phyloP scores from a whole-genome alignment of 2,797 vertebrate species.

The Peromyscus eremicus region DNA sequence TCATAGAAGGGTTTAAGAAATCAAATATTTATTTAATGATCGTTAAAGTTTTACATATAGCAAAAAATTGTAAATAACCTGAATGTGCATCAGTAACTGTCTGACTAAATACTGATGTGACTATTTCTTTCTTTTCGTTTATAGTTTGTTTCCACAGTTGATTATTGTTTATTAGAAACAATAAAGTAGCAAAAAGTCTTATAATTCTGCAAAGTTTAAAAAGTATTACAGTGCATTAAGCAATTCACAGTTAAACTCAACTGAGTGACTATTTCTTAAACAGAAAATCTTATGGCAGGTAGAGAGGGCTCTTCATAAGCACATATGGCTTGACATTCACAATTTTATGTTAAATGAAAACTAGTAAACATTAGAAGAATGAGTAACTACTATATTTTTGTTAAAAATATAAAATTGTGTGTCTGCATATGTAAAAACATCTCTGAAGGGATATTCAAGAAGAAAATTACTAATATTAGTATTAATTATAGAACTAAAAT shows the following conservation, averaged over 20 bases:
- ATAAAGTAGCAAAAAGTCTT: not conserved
- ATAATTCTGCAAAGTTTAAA: not conserved
- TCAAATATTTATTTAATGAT: not conserved
- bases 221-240: not conserved
- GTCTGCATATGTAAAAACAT: not conserved
- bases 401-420: not conserved
- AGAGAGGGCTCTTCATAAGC: not conserved
- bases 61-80: not conserved
- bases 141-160: not conserved
- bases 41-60: not conserved
- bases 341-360: slow-evolving; percentile 17
- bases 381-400: slow-evolving; percentile 36
- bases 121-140: not conserved
- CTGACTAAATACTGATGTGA: not conserved
- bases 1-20: not conserved
- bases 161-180: not conserved
- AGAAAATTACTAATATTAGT: not conserved
- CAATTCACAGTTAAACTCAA: not conserved
- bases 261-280: not conserved
- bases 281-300: not conserved
- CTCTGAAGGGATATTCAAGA: not conserved
- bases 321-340: not conserved
- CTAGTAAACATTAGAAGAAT: not conserved
- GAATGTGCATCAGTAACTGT: not conserved
- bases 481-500: not conserved